Evolutionary conservation across 2,797 vertebrate genomes (phyloP).

Genomic region (Sebastes goodei): DNA sequence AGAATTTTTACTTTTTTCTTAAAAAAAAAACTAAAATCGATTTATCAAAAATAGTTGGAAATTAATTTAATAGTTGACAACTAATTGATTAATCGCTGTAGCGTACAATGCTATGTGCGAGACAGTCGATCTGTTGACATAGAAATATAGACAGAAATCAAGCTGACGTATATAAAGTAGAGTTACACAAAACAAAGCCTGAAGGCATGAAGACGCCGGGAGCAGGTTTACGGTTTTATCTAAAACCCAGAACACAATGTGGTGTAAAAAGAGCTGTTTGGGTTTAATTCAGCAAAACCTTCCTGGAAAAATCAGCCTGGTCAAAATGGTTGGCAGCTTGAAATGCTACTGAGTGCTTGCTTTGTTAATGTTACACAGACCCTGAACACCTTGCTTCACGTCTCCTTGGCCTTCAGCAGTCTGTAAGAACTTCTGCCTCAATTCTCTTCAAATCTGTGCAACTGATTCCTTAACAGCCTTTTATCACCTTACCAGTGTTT

Average conservation of each 20-base stretch:
- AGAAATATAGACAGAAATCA: not conserved
- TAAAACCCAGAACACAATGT: not conserved
- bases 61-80: no score
- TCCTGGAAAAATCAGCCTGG: not conserved
- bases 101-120: not conserved
- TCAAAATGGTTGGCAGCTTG: not conserved
- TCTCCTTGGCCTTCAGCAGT: not conserved
- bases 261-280: not conserved
- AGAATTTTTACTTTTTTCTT: no score
- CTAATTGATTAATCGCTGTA: no score
- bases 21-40: no score
- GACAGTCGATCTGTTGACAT: not conserved
- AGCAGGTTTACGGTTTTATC: not conserved
- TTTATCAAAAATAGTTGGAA: no score
- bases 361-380: not conserved
- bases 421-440: not conserved
- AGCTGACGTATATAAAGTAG: not conserved
- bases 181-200: constrained; percentile 2
- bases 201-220: not conserved
- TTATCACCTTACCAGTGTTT: not conserved
- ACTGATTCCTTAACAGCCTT: not conserved
- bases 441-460: not conserved
- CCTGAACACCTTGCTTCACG: not conserved
- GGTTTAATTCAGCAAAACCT: not conserved
- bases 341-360: not conserved